A percentile compares a stretch with the other conserved stretches of the same genome.
Conservation (phyloP, 2,113 vertebrate species). For the Shinisaurus crocodilurus region DNA sequence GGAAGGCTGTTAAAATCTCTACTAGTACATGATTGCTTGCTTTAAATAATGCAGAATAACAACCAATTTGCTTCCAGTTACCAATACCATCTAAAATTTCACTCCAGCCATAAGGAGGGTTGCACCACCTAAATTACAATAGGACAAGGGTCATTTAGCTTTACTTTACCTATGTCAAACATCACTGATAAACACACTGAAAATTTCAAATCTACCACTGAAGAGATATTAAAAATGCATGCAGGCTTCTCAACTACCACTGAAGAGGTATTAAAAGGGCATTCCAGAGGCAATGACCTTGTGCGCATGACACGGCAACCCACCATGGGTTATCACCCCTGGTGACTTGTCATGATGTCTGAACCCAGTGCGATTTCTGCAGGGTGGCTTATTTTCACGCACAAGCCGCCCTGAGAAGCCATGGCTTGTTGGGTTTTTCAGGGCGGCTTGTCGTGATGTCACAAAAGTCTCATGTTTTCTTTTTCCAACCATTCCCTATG, state of each 20-base stretch:
- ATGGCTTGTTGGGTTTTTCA: no score
- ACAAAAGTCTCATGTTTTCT: no score
- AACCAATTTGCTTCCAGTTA: not conserved
- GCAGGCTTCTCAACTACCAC: not conserved
- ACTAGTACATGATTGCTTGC: not conserved
- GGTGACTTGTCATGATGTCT: no score
- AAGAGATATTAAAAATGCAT: not conserved
- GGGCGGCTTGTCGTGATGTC: no score
- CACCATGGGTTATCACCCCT: no score
- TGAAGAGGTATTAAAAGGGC: not conserved
- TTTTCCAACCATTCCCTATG: no score
- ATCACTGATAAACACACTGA: conserved; percentile 2
- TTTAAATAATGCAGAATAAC: not conserved
- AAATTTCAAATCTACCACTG: not conserved
- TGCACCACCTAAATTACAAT: not conserved
- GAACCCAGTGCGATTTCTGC: no score
- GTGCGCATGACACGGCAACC: no score
- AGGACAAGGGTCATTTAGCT: not conserved
- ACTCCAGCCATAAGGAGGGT: not conserved
- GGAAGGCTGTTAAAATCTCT: not conserved
- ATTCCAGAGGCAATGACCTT: not conserved
- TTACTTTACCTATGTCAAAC: not conserved
- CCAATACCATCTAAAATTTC: not conserved
- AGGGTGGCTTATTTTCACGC: no score
- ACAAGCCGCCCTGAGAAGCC: no score